Evolutionary conservation across 2,113 vertebrate species (phyloP).

Genomic region (Gymnorhina tibicen): DNA sequence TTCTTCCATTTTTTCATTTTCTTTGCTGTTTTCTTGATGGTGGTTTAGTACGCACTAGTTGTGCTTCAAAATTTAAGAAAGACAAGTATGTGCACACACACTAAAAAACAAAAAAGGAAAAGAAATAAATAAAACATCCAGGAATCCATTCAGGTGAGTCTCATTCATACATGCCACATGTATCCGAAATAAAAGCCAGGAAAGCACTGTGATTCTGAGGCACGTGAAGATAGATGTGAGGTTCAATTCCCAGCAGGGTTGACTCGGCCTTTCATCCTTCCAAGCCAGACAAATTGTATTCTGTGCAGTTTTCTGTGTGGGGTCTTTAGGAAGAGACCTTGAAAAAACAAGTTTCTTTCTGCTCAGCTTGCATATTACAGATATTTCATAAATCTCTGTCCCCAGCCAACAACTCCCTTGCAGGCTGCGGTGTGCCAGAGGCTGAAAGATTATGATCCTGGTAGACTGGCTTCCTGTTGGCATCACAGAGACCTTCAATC

Average conservation of each 20-base stretch:
- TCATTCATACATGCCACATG: conserved; percentile 7
- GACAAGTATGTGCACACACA: not conserved
- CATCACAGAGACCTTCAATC: not conserved
- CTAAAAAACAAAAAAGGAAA: not conserved
- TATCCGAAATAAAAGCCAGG: not conserved
- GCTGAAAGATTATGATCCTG: not conserved
- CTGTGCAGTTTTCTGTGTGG: conserved; percentile 29
- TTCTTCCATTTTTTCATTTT: not conserved
- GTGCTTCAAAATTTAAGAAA: not conserved
- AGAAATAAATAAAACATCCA: not conserved
- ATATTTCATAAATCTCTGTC: conserved; percentile 17
- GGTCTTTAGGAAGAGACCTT: conserved; percentile 40
- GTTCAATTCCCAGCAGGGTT: conserved; percentile 30
- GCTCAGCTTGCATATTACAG: not conserved
- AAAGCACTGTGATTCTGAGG: conserved; percentile 12
- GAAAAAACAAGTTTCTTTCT: conserved; percentile 44
- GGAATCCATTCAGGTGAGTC: not conserved
- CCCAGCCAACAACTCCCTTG: not conserved
- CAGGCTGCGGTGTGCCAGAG: not conserved
- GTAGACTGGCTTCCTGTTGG: not conserved
- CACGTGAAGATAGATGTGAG: conserved; percentile 45
- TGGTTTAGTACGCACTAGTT: not conserved
- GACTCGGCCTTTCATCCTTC: conserved; percentile 53
- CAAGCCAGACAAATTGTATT: conserved; percentile 19
- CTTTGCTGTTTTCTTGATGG: not conserved